Conservation (phyloP, 2,888 invertebrate genomes). For the Sminthurides aquaticus region DNA sequence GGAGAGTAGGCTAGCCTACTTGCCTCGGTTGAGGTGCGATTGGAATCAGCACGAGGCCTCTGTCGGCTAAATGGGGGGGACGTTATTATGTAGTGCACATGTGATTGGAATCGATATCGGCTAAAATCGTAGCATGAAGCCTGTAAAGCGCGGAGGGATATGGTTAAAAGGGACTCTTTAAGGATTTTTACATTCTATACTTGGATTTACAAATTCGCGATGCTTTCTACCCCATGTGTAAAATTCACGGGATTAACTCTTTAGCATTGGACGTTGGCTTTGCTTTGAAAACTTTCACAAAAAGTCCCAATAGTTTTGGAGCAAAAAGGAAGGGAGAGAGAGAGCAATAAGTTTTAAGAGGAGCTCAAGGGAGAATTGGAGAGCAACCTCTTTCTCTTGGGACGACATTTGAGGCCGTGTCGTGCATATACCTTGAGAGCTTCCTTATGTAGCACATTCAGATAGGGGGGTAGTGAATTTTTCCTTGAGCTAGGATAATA, state of each 20-base stretch:
- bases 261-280: no score
- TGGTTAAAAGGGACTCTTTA: no score
- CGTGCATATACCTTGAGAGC: neutral
- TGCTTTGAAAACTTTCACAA: neutral
- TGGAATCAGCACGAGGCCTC: neutral
- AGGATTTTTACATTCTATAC: no score
- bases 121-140: no score
- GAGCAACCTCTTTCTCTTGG: neutral
- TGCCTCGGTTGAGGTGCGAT: neutral
- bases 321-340: neutral
- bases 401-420: neutral
- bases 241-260: no score
- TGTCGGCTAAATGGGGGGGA: no score
- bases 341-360: neutral
- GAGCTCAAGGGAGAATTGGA: neutral
- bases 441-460: neutral
- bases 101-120: no score
- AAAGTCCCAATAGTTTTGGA: neutral
- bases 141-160: no score
- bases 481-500: conserved; percentile 6
- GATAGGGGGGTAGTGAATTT: conserved; percentile 4
- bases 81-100: no score
- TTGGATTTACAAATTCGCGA: neutral
- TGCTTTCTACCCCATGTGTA: neutral
- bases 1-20: neutral